Evolutionary conservation across 2,113 vertebrate species (phyloP).

Genomic region (Globicephala melas): DNA sequence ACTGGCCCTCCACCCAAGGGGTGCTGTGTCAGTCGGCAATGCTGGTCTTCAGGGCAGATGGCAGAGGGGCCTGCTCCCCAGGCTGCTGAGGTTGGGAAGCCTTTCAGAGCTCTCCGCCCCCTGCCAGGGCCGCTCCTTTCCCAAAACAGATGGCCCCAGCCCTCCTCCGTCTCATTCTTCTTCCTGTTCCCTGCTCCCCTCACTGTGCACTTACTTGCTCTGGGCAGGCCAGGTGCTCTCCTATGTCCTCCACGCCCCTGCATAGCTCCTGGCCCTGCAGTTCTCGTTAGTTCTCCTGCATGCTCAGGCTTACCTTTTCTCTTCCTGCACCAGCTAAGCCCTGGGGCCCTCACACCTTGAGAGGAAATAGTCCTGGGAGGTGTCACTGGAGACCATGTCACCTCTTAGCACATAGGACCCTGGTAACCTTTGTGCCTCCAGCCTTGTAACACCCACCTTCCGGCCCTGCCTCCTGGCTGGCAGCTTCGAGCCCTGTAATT

Average conservation of each 20-base stretch:
- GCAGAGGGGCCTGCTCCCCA: background rate
- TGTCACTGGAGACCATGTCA: background rate
- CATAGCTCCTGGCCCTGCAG: background rate
- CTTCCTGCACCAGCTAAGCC: background rate
- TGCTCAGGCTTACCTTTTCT: background rate
- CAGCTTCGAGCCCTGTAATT: background rate
- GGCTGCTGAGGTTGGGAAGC: background rate
- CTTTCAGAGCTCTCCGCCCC: background rate
- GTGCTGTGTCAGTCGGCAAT: too few relatives aligned
- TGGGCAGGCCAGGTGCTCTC: background rate
- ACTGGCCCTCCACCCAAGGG: background rate
- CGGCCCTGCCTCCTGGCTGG: background rate
- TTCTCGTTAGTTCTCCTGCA: background rate
- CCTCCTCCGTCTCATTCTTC: background rate
- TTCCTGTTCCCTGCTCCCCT: background rate
- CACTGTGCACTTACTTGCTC: background rate
- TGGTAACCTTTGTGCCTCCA: background rate
- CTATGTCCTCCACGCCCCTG: accelerated
- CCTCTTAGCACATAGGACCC: background rate
- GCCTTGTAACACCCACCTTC: background rate
- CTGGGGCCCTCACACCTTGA: background rate
- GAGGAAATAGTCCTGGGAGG: background rate
- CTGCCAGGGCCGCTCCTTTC: background rate
- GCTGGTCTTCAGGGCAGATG: too few relatives aligned
- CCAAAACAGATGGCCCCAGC: background rate